These are phyloP conservation scores for Netelia virgata DNA, from an alignment of 2,888 invertebrate genomes.

Conservation along the genomic window DNA sequence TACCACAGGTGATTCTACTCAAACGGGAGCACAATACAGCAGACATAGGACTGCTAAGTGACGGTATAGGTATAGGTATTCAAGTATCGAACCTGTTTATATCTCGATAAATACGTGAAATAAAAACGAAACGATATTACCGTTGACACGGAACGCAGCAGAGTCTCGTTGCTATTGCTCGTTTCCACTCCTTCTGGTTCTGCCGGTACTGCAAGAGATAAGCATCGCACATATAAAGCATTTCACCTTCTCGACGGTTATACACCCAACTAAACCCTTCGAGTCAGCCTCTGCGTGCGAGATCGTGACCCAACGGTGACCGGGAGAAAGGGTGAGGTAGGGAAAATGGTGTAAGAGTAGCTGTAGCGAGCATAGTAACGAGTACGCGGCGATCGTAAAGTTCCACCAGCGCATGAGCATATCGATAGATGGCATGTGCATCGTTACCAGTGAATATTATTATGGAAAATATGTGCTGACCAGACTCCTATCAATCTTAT, in stretches of 20 bases:
- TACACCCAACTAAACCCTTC: constrained; percentile 66
- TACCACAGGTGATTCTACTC: not conserved
- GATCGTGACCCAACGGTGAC: constrained; percentile 59
- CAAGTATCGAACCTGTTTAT: constrained; percentile 65
- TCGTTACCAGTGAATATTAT: constrained; percentile 50
- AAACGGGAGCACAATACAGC: constrained; percentile 16
- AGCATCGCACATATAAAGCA: constrained; percentile 74
- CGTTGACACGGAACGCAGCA: constrained; percentile 73
- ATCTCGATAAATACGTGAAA: constrained; percentile 75
- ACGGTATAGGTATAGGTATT: constrained; percentile 27
- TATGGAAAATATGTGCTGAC: not conserved
- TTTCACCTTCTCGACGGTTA: constrained; percentile 63
- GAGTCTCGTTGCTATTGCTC: constrained; percentile 58
- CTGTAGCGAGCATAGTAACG: constrained; percentile 62
- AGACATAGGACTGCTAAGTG: not conserved
- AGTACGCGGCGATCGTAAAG: constrained; percentile 63
- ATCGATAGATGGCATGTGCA: constrained; percentile 54
- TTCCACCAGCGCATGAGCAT: constrained; percentile 46
- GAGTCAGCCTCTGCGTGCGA: constrained; percentile 63
- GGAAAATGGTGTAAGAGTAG: constrained; percentile 47
- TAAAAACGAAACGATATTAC: constrained; percentile 74
- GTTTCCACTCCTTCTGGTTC: constrained; percentile 44
- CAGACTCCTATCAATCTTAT: no score
- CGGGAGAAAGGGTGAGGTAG: constrained; percentile 56
- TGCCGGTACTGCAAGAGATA: constrained; percentile 68